These are phyloP conservation scores for Delia radicum DNA, from an alignment of 1,140 invertebrate species.

Conservation along the genomic window DNA sequence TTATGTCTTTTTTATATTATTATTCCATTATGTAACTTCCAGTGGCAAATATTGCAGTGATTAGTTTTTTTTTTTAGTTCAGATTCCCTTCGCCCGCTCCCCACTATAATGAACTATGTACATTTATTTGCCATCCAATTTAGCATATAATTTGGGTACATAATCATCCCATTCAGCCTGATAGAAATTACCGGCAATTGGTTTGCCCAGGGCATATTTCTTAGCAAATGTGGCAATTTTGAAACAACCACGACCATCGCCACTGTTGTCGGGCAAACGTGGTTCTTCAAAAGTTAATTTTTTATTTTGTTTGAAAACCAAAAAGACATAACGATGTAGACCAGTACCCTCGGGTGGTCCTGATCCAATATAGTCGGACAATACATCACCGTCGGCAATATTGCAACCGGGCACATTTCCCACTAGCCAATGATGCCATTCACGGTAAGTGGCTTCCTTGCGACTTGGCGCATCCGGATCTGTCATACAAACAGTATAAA, in stretches of 20 bases:
- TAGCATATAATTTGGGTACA: slow-evolving; percentile 64
- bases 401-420: slow-evolving; percentile 84
- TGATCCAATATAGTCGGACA: slow-evolving; percentile 82
- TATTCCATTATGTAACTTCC: neutral
- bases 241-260: slow-evolving; percentile 73
- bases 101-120: no score
- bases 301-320: slow-evolving; percentile 77
- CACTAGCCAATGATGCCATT: slow-evolving; percentile 93
- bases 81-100: no score
- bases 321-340: slow-evolving; percentile 87
- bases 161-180: slow-evolving; percentile 91
- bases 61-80: neutral
- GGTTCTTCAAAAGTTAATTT: slow-evolving; percentile 47
- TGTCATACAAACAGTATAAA: slow-evolving; percentile 77
- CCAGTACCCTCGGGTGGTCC: slow-evolving; percentile 82
- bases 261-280: slow-evolving; percentile 63
- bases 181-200: slow-evolving; percentile 86
- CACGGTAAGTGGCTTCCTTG: slow-evolving; percentile 73
- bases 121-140: slow-evolving; percentile 38
- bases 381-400: slow-evolving; percentile 69
- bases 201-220: slow-evolving; percentile 78
- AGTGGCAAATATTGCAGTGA: neutral
- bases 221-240: slow-evolving; percentile 69
- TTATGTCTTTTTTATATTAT: neutral
- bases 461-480: slow-evolving; percentile 67